phyloP scores from a whole-genome alignment of 2,797 vertebrate genomes.

The Hydrolagus colliei region DNA sequence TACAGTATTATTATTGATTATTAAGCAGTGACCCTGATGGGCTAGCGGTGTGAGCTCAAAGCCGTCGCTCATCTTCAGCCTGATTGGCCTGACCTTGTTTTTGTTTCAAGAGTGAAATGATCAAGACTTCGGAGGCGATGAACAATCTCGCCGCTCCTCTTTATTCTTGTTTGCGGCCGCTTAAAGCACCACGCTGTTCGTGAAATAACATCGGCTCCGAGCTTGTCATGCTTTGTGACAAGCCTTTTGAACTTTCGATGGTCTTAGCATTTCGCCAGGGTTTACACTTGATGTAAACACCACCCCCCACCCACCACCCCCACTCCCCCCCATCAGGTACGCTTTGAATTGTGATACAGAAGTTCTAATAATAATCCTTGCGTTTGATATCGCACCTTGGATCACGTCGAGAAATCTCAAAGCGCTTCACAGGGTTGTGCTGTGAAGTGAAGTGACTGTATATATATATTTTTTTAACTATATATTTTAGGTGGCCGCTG shows the following conservation, averaged over 20 bases:
- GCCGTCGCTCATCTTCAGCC: conserved; percentile 8
- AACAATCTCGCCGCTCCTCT: not conserved
- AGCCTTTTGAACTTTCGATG: conserved; percentile 22
- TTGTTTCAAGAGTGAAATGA: not conserved
- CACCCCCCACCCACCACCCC: too few species aligned
- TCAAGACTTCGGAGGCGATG: not conserved
- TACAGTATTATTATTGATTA: not conserved
- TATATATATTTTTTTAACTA: too few species aligned
- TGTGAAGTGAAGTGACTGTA: too few species aligned
- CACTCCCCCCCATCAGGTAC: not conserved
- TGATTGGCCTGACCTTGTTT: conserved; percentile 23
- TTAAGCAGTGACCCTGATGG: not conserved
- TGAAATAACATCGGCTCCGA: conserved; percentile 22
- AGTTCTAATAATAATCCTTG: too few species aligned
- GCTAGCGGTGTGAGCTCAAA: not conserved
- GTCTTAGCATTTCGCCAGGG: not conserved
- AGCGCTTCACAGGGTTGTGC: too few species aligned
- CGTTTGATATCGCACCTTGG: too few species aligned
- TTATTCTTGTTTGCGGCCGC: not conserved
- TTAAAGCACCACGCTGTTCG: not conserved
- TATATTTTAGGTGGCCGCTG: too few species aligned
- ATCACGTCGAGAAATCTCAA: too few species aligned
- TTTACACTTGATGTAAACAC: conserved; percentile 17
- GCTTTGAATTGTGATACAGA: too few species aligned
- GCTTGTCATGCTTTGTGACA: conserved; percentile 10